Percentiles rank a stretch among this genome's conserved stretches.
Evolutionary conservation across 2,797 vertebrate species (phyloP).

Genomic region (Picus viridis): DNA sequence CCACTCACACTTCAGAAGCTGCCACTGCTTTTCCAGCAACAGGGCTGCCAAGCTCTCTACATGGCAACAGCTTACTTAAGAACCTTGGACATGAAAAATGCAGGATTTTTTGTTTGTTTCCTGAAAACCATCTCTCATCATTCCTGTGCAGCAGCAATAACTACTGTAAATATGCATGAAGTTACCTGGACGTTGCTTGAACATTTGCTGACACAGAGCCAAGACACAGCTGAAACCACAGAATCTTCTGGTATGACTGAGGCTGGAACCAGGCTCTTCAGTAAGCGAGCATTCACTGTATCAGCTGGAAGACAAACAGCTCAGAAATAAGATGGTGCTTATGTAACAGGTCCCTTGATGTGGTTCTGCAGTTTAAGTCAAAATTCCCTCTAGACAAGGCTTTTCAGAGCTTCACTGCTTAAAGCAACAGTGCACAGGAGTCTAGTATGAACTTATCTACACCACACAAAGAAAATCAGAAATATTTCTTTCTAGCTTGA

Average conservation of each 20-base stretch:
- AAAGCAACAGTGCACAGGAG: not conserved
- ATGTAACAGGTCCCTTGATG: not conserved
- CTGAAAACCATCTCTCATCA: not conserved
- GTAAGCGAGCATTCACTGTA: constrained; percentile 75
- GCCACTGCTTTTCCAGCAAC: not conserved
- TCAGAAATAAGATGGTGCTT: not conserved
- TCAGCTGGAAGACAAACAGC: constrained; percentile 65
- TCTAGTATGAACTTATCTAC: not conserved
- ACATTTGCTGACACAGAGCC: constrained; percentile 86
- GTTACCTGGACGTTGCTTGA: constrained; percentile 85
- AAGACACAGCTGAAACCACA: constrained; percentile 86
- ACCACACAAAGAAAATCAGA: not conserved
- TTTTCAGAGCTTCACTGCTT: not conserved
- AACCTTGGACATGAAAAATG: not conserved
- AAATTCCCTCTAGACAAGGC: not conserved
- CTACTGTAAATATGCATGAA: not conserved
- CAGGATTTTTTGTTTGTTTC: not conserved
- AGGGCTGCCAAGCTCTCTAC: not conserved
- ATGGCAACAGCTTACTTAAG: not conserved
- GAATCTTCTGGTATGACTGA: constrained; percentile 84
- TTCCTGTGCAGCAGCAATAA: not conserved
- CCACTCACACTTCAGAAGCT: not conserved
- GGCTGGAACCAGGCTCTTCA: constrained; percentile 90
- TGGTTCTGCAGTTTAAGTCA: not conserved
- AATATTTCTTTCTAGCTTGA: not conserved